These are phyloP conservation scores for Crotalus tigris DNA, from an alignment of 2,113 vertebrate genomes.

Conservation along the genomic window DNA sequence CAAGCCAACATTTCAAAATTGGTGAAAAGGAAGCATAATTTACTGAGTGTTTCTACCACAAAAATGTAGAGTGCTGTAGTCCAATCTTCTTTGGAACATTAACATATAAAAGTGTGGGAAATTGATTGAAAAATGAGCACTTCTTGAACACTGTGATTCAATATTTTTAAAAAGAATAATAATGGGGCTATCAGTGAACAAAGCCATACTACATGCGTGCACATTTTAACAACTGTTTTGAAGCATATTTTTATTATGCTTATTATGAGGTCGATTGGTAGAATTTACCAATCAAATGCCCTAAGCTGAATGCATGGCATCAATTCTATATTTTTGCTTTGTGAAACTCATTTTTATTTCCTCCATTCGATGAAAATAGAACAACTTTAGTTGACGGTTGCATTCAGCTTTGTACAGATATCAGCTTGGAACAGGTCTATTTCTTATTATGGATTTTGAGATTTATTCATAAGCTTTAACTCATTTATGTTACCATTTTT, in stretches of 20 bases:
- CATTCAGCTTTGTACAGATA: rapidly evolving
- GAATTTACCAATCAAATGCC: not conserved
- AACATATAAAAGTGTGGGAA: not conserved
- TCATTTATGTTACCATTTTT: not conserved
- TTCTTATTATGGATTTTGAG: not conserved
- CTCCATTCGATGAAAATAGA: not conserved
- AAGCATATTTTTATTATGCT: not conserved
- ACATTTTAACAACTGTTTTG: not conserved
- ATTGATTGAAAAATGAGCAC: not conserved
- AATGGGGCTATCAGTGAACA: not conserved
- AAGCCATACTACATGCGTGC: not conserved
- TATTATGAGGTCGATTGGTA: not conserved
- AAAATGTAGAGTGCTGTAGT: not conserved
- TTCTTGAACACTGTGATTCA: not conserved
- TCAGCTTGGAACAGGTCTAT: not conserved
- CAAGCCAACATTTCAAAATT: not conserved
- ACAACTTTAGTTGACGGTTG: not conserved
- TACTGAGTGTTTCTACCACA: not conserved
- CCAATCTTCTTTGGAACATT: not conserved
- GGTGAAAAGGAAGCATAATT: not conserved
- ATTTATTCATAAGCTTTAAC: not conserved
- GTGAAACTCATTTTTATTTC: not conserved
- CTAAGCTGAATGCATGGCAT: not conserved
- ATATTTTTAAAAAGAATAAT: not conserved
- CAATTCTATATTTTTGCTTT: not conserved